These are phyloP conservation scores for Microctonus brassicae DNA, from an alignment of 2,888 invertebrate genomes.

Conservation along the genomic window DNA sequence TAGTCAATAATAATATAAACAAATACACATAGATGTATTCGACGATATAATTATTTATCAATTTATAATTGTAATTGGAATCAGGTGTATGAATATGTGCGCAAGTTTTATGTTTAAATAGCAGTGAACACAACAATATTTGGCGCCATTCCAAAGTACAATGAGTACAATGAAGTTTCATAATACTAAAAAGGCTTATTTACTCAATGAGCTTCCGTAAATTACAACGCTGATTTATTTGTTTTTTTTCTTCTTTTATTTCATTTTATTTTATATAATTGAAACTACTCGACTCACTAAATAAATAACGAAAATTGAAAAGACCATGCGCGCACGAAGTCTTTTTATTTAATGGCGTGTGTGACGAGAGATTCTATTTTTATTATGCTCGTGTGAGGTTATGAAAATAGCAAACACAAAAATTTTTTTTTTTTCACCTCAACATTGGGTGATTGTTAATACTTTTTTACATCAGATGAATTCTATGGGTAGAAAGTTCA, in stretches of 20 bases:
- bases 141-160: slow-evolving; percentile 10
- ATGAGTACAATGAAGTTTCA: background rate
- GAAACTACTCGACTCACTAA: background rate
- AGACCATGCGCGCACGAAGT: background rate
- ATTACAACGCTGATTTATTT: background rate
- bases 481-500: too few species aligned
- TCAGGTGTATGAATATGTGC: background rate
- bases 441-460: background rate
- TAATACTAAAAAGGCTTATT: background rate
- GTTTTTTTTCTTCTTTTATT: background rate
- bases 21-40: too few species aligned
- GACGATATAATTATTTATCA: too few species aligned
- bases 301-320: background rate
- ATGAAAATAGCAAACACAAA: background rate
- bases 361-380: slow-evolving; percentile 21
- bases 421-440: background rate
- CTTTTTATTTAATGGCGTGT: slow-evolving; percentile 2
- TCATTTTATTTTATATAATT: background rate
- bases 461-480: background rate
- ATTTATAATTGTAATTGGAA: background rate
- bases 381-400: background rate
- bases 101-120: background rate
- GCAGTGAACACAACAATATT: background rate
- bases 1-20: too few species aligned
- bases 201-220: background rate